Conservation (phyloP, 2,113 vertebrate species). For the Saccopteryx leptura region DNA sequence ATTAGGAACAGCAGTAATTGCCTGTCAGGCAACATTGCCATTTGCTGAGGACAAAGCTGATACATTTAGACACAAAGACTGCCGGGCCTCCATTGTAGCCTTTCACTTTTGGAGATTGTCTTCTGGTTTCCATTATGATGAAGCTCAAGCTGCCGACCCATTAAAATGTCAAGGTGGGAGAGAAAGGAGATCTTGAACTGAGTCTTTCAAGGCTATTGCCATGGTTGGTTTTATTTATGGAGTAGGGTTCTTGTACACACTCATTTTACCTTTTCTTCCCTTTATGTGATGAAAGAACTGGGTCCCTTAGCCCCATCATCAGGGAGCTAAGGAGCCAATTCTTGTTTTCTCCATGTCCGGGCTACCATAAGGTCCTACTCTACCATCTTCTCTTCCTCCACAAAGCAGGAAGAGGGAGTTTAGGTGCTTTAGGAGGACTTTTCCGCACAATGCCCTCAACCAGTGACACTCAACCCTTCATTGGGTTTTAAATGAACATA, state of each 20-base stretch:
- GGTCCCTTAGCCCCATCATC: constrained; percentile 13
- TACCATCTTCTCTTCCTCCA: not conserved
- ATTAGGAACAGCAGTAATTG: constrained; percentile 85
- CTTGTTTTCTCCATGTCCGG: not conserved
- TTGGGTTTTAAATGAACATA: not conserved
- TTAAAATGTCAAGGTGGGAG: constrained; percentile 73
- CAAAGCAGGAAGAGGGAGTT: not conserved
- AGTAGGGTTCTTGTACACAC: not conserved
- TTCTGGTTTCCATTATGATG: constrained; percentile 82
- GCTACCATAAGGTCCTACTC: not conserved
- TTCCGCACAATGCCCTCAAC: not conserved
- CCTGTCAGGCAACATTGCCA: constrained; percentile 75
- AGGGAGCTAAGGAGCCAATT: not conserved
- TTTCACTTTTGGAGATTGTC: constrained; percentile 68
- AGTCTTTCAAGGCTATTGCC: constrained; percentile 72
- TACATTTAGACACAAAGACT: constrained; percentile 76
- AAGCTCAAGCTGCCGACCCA: constrained; percentile 59
- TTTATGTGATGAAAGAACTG: constrained; percentile 65
- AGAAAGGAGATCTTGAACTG: constrained; percentile 71
- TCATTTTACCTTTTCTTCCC: constrained; percentile 65
- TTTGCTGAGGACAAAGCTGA: constrained; percentile 75
- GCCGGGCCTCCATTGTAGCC: constrained; percentile 55
- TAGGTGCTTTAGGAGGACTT: not conserved
- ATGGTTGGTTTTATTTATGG: constrained; percentile 69
- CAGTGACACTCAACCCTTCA: not conserved